Base-by-base conservation (phyloP, 2,113 vertebrate genomes). In the Chrysemys picta region DNA sequence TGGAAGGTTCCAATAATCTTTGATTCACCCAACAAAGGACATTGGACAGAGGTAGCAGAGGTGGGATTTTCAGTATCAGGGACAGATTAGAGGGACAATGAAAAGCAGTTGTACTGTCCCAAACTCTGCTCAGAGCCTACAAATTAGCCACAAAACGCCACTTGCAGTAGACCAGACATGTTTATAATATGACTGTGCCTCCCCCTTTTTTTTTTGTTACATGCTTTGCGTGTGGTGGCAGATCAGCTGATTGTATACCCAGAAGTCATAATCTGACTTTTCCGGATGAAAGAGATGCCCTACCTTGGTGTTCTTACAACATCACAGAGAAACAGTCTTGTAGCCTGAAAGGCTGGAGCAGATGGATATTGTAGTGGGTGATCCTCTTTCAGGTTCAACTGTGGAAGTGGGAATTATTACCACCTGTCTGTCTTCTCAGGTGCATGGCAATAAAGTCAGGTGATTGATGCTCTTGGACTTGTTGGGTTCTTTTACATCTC, bases 361-460 rank as follows among this genome's bases (percentile, higher is more conserved):
- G 91, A 50, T 1, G 2, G 4, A 25, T 0, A 1, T 45, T 27
- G 14, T 49, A 7, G 0, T 10, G 53, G 83, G 35, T 12, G 31
- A 35, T 56, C 57, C 65, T 59, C 79, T 78, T 54, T 42, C 0
- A 2, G 42, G 10, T 4, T 29, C 79, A 52, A n/a, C 25, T 0
- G 0, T 25, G 83, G 79, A 57, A 65, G 12, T 25, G 38, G 89
- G 38, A 84, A 80, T 59, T 65, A 12, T 4, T 57, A 53, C 13
- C 7, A 72, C 3, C 50, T 87, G 38, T 16, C 85, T 54, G 1
- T 89, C 72, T 56, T 84, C 42, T 80, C 53, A n/a, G 5, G 49
- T 16, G 1, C 0, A 0, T 21, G 35, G 24, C 19, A 38, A 0
- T 5, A 22, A 49, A 1, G 17, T 0, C 5, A 54, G 35, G 75